phyloP scores from a whole-genome alignment of 2,888 invertebrate species.

The Napeogenes inachia region DNA sequence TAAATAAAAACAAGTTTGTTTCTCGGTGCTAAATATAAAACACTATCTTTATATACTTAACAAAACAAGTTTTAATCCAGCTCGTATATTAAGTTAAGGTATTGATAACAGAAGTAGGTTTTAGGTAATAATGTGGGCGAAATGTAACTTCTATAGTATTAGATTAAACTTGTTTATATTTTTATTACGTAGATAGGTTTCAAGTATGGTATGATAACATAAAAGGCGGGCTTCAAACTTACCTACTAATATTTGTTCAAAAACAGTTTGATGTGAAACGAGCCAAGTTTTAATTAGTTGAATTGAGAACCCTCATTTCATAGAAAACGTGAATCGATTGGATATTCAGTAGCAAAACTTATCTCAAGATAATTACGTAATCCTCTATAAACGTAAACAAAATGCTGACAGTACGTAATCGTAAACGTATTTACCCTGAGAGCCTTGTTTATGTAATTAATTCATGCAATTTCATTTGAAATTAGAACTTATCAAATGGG shows the following conservation, averaged over 20 bases:
- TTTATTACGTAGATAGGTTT: conserved; percentile 19
- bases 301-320: conserved; percentile 1
- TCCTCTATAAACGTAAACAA: too few relatives aligned
- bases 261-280: conserved; percentile 5
- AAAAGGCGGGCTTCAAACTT: conserved; percentile 11
- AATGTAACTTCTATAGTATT: conserved; percentile 23
- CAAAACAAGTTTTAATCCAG: background rate
- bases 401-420: background rate
- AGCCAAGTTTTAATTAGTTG: conserved; percentile 21
- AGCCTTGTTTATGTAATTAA: conserved; percentile 44
- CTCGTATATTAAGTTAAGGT: conserved; percentile 19
- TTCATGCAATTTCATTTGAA: conserved; percentile 56
- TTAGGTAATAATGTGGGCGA: conserved; percentile 25
- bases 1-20: conserved; percentile 24
- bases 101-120: conserved; percentile 22
- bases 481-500: conserved; percentile 66
- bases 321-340: too few relatives aligned
- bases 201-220: conserved; percentile 15
- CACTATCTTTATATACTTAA: conserved; percentile 3
- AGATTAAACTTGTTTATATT: conserved; percentile 22
- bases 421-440: background rate
- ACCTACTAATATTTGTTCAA: conserved; percentile 10
- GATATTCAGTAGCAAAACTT: too few relatives aligned
- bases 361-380: background rate
- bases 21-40: conserved; percentile 9